A percentile compares a stretch with the other conserved stretches of the same genome.
Evolutionary conservation across 2,797 vertebrate genomes (phyloP).

Genomic region (Manis pentadactyla): DNA sequence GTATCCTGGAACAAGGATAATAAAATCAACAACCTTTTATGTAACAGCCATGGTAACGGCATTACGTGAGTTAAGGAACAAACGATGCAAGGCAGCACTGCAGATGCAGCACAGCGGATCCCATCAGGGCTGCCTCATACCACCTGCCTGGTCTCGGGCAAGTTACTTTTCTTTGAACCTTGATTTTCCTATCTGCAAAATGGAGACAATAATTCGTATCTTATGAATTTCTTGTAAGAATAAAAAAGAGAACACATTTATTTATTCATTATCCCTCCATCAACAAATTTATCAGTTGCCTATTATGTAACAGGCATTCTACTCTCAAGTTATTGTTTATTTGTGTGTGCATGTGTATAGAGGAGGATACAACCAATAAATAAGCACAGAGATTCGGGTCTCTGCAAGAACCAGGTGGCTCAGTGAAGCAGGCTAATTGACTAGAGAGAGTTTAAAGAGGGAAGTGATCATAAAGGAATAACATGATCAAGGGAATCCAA

Average conservation of each 20-base stretch:
- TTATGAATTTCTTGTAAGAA: not conserved
- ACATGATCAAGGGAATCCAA: not conserved
- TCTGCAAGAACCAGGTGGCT: not conserved
- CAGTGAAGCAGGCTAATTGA: not conserved
- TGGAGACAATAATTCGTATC: not conserved
- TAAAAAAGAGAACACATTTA: not conserved
- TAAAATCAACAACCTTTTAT: not conserved
- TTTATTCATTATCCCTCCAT: not conserved
- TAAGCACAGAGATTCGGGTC: not conserved
- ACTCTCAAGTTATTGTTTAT: not conserved
- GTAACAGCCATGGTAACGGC: not conserved
- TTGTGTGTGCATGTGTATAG: not conserved
- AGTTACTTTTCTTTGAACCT: not conserved
- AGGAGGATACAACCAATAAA: not conserved
- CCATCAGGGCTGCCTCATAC: not conserved
- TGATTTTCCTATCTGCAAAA: not conserved
- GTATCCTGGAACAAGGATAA: not conserved
- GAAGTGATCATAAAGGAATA: not conserved
- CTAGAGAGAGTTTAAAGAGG: not conserved
- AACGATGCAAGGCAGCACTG: not conserved
- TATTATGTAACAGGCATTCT: not conserved
- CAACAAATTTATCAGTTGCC: not conserved
- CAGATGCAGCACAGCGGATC: not conserved
- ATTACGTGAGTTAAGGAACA: not conserved
- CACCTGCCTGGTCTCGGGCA: not conserved